Evolutionary conservation across 2,888 invertebrate genomes (phyloP), one percentile per base, ranked within the genome.

Genomic region (Agrenia bidenticulata): DNA sequence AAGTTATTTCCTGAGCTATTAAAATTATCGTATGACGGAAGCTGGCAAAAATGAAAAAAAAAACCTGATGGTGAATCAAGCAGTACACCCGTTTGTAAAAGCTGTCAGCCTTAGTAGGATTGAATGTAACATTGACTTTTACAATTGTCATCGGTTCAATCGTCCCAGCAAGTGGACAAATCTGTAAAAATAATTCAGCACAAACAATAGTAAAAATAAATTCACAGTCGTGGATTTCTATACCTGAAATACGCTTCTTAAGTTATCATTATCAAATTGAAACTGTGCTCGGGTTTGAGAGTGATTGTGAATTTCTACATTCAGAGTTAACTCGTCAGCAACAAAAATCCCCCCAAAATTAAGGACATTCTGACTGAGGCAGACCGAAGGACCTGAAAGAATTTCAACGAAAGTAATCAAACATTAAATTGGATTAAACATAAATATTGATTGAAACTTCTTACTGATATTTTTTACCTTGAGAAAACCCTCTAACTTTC

Each of bases 261-360:
- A 61, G 56, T 73, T 73, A 53, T 73, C 73, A 37, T 45, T 21
- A 50, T 69, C 70, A 49, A 73, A 72, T 56, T 73, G 73, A 56
- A 73, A 73, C 11, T 61, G 21, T 9, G 70, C 73, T 37, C 61
- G 45, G n/a, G 66, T 64, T 17, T 55, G 54, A 0, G 73, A 73
- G 21, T 64, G 66, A 65, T 73, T 73, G 15, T 68, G 55, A 26
- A 72, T 57, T 45, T 66, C 63, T 7, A 72, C 21, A 13, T 23
- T 32, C 11, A 55, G 63, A 41, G 60, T 68, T 0, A 26, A 50
- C 49, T 69, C 67, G n/a, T 62, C 54, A 19, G 63, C 61, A 17
- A 63, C 64, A 58, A 66, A 65, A 23, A 61, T 55, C 1, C 63
- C 71, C 1, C 73, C 73, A 59, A 73, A 72, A 54, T 72, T 73